Evolutionary conservation across 2,888 invertebrate genomes (phyloP).

Genomic region (Phengaris alcon): DNA sequence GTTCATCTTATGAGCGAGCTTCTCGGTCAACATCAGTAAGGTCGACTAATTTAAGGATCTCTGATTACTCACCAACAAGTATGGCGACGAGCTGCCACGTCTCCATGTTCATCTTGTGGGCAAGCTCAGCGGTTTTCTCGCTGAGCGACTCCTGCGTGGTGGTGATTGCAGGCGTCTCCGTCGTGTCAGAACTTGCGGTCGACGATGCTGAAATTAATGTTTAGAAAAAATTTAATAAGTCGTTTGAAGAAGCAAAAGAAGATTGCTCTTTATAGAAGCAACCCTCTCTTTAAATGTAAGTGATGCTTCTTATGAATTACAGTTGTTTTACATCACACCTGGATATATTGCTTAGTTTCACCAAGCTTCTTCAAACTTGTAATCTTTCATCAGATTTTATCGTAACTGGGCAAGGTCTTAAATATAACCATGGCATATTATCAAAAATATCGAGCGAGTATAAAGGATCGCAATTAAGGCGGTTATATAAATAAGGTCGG

Average conservation of each 20-base stretch:
- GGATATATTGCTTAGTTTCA: not conserved
- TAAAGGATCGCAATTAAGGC: not conserved
- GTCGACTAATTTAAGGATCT: too few species aligned
- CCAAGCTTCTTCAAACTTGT: not conserved
- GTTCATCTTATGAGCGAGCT: conserved; percentile 84
- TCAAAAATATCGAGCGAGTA: conserved; percentile 2
- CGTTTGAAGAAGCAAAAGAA: too few species aligned
- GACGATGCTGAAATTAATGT: conserved; percentile 33
- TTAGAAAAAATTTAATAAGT: not conserved
- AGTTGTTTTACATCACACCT: not conserved
- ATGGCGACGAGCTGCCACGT: conserved; percentile 92
- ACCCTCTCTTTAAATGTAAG: too few species aligned
- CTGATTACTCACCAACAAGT: conserved; percentile 83
- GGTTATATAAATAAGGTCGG: conserved; percentile 2
- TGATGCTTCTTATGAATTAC: not conserved
- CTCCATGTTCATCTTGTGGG: conserved; percentile 87
- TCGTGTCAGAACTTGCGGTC: conserved; percentile 33
- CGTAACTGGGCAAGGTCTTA: not conserved
- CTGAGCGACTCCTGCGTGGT: conserved; percentile 73
- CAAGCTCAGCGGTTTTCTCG: conserved; percentile 81
- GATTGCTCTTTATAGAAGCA: too few species aligned
- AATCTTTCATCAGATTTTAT: not conserved
- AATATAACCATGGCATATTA: not conserved
- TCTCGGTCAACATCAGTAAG: conserved; percentile 63
- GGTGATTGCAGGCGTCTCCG: conserved; percentile 44